Conservation (phyloP, 2,113 vertebrate genomes). For the Madoqua kirkii region DNA sequence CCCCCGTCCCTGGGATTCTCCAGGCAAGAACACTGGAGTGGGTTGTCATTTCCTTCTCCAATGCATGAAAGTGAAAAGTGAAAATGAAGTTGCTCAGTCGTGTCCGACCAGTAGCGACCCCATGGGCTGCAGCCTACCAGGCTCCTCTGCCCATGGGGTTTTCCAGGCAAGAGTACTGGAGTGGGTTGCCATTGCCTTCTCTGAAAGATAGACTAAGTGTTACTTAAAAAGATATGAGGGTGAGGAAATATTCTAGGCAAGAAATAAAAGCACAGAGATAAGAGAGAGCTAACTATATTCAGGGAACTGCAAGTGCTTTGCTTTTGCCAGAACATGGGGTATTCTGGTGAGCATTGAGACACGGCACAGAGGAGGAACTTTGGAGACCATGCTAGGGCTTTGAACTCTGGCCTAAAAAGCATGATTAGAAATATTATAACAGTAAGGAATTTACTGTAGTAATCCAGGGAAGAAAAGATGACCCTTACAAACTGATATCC, state of each 20-base stretch:
- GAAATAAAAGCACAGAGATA: background rate
- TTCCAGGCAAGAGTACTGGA: no score
- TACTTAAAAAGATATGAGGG: background rate
- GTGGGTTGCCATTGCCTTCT: no score
- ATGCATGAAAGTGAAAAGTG: no score
- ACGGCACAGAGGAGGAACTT: background rate
- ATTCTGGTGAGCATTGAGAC: background rate
- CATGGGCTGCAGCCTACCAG: no score
- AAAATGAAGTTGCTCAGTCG: no score
- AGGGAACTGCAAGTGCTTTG: background rate
- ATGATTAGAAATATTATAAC: background rate
- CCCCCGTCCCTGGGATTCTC: accelerated
- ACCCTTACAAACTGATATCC: background rate
- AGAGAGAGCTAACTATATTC: background rate
- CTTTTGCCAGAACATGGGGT: background rate
- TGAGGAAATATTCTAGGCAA: background rate
- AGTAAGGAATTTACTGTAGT: background rate
- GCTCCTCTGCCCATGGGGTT: no score
- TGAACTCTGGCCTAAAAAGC: background rate
- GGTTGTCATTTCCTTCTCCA: no score
- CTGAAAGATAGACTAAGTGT: background rate
- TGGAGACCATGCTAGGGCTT: background rate
- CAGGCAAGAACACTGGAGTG: no score
- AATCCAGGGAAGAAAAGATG: background rate
- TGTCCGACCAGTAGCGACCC: no score